Evolutionary conservation across 1,140 invertebrate species (phyloP).

Genomic region (Druon quercuslanigerum): DNA sequence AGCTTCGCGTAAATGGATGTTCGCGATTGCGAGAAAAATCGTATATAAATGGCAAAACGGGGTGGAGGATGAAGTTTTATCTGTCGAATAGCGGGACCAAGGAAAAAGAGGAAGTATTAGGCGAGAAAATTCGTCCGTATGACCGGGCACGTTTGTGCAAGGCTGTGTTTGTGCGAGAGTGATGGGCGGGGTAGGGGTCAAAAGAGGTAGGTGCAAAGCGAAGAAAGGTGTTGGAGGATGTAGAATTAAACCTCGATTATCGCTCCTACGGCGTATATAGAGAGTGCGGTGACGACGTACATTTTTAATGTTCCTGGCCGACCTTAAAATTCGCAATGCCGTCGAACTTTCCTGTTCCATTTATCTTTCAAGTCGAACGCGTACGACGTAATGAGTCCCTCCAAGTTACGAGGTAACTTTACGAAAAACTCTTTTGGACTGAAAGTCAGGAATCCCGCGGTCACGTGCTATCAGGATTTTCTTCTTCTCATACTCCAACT

Average conservation of each 20-base stretch:
- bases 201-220: conserved; percentile 26
- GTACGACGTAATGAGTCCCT: conserved; percentile 47
- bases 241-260: conserved; percentile 22
- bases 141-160: conserved; percentile 19
- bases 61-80: conserved; percentile 64
- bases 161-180: conserved; percentile 18
- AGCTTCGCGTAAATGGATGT: conserved; percentile 69
- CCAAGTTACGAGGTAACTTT: conserved; percentile 52
- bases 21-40: conserved; percentile 72
- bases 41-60: conserved; percentile 67
- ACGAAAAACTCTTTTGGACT: conserved; percentile 39
- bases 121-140: conserved; percentile 24
- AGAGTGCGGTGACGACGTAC: conserved; percentile 37
- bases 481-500: conserved; percentile 11
- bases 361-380: conserved; percentile 58
- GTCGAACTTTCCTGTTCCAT: conserved; percentile 50
- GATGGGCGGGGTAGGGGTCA: conserved; percentile 17
- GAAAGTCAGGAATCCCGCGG: conserved; percentile 24
- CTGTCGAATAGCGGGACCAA: conserved; percentile 45
- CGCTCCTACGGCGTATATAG: conserved; percentile 5
- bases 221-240: conserved; percentile 50
- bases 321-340: conserved; percentile 53
- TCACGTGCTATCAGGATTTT: conserved; percentile 25
- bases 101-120: conserved; percentile 13
- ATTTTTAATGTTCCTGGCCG: conserved; percentile 35